Evolutionary conservation across 2,113 vertebrate genomes (phyloP).

Genomic region (Platichthys flesus): DNA sequence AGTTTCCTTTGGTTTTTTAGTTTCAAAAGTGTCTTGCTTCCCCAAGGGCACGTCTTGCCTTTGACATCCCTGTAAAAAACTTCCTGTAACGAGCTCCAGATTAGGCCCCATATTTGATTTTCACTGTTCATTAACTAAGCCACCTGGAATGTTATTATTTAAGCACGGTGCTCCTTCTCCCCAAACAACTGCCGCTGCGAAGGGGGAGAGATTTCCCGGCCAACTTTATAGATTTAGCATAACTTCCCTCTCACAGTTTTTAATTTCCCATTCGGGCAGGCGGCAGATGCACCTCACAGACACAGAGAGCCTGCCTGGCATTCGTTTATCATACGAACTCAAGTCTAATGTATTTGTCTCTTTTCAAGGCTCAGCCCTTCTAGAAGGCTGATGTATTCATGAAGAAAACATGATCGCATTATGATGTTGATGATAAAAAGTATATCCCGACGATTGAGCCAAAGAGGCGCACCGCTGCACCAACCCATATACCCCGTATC

Average conservation of each 20-base stretch:
- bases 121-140: conserved; percentile 88
- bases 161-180: conserved; percentile 82
- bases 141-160: conserved; percentile 88
- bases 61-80: conserved; percentile 84
- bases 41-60: conserved; percentile 75
- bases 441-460: not conserved
- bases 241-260: conserved; percentile 78
- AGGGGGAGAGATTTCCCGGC: conserved; percentile 77
- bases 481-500: not conserved
- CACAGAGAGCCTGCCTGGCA: conserved; percentile 63
- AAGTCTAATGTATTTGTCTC: conserved; percentile 48
- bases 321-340: conserved; percentile 69
- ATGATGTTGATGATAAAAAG: not conserved
- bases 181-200: conserved; percentile 84
- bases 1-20: conserved; percentile 47
- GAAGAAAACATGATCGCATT: conserved; percentile 5
- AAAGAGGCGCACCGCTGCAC: not conserved
- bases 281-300: conserved; percentile 76
- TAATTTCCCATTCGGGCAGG: conserved; percentile 81
- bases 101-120: conserved; percentile 87
- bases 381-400: not conserved
- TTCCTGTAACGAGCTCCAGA: conserved; percentile 84
- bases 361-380: conserved; percentile 31
- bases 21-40: conserved; percentile 54
- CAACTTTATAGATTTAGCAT: conserved; percentile 83